These are phyloP conservation scores for Metaphire vulgaris DNA, from an alignment of 1,140 invertebrate genomes.

Conservation along the genomic window DNA sequence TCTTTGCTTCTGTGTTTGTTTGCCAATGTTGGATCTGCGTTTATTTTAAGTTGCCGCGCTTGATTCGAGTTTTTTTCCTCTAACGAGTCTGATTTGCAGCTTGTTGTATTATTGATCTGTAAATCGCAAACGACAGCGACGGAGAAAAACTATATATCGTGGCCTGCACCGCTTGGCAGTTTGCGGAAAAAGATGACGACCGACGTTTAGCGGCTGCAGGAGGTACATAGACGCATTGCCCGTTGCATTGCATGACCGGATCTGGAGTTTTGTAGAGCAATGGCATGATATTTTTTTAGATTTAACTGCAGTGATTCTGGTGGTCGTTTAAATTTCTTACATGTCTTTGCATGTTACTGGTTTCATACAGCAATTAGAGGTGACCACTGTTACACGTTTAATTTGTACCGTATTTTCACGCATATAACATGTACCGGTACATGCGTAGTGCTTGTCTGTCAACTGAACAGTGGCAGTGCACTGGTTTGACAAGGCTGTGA, in stretches of 20 bases:
- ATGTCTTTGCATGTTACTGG: neutral
- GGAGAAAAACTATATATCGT: neutral
- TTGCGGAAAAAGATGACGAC: neutral
- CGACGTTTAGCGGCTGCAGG: neutral
- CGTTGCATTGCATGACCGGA: neutral
- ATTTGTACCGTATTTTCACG: neutral
- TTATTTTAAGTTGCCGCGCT: neutral
- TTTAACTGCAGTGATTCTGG: too few relatives aligned
- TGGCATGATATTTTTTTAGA: too few relatives aligned
- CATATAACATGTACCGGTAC: too few relatives aligned
- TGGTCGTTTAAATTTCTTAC: too few relatives aligned
- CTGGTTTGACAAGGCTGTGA: too few relatives aligned
- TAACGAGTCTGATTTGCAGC: neutral
- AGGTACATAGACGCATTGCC: neutral
- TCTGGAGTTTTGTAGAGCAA: neutral
- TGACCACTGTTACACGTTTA: neutral
- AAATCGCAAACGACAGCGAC: neutral
- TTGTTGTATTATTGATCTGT: neutral
- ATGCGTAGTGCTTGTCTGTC: too few relatives aligned
- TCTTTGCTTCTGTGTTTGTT: neutral
- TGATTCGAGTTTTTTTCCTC: neutral
- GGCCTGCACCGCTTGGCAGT: neutral
- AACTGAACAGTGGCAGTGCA: too few relatives aligned
- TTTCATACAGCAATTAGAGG: neutral
- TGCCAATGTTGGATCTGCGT: neutral